phyloP scores from a whole-genome alignment of 1,140 invertebrate genomes.

The Drosophila nigromelanica region DNA sequence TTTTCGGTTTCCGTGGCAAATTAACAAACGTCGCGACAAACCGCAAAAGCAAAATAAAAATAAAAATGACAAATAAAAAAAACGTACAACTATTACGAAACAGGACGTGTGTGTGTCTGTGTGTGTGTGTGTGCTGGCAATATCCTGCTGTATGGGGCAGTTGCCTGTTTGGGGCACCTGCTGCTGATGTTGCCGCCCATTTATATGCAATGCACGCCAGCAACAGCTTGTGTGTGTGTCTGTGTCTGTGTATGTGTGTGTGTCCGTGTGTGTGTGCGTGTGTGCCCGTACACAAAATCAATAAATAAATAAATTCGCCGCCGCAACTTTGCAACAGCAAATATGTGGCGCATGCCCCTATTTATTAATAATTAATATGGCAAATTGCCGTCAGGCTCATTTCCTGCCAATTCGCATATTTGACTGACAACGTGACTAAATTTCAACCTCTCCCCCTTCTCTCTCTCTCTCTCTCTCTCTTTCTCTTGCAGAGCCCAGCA shows the following conservation, averaged over 20 bases:
- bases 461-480: conserved; percentile 7
- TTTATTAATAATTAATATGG: conserved; percentile 73
- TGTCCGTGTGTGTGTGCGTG: conserved; percentile 14
- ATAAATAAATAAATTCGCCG: conserved; percentile 70
- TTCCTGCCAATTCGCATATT: conserved; percentile 37
- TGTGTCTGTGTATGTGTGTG: conserved; percentile 10
- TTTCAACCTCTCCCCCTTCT: conserved; percentile 65
- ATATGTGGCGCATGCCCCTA: conserved; percentile 3
- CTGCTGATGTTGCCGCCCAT: conserved; percentile 41
- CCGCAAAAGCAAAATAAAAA: conserved; percentile 48
- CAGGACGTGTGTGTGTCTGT: conserved; percentile 25
- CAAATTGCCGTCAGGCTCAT: conserved; percentile 60
- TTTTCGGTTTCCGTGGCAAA: conserved; percentile 67
- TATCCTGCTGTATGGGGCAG: conserved; percentile 42
- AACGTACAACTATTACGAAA: conserved; percentile 28
- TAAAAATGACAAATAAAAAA: conserved; percentile 1
- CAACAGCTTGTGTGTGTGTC: background rate
- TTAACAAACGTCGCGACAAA: conserved; percentile 78
- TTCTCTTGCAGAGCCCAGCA: conserved; percentile 93
- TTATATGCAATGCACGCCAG: conserved; percentile 65
- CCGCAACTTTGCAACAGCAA: conserved; percentile 27
- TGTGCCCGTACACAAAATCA: conserved; percentile 52
- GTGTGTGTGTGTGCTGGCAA: conserved; percentile 44
- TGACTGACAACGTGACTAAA: conserved; percentile 37
- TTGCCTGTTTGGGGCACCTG: conserved; percentile 24